phyloP scores from a whole-genome alignment of 2,797 vertebrate species.

The Bufotes viridis region DNA sequence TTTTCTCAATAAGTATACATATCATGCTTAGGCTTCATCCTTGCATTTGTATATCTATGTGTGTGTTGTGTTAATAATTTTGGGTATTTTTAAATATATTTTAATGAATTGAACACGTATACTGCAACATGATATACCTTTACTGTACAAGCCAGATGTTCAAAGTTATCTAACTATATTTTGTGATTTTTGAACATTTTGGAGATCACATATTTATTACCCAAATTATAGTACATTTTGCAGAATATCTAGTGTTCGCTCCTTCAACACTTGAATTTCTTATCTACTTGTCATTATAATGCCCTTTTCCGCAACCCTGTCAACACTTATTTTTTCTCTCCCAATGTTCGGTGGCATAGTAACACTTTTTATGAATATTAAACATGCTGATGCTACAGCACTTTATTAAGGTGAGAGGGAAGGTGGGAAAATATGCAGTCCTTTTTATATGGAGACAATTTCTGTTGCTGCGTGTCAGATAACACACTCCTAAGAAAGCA shows the following conservation, averaged over 20 bases:
- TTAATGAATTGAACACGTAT: not conserved
- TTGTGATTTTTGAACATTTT: constrained; percentile 4
- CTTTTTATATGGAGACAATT: constrained; percentile 36
- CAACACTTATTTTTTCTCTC: constrained; percentile 21
- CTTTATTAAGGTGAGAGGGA: constrained; percentile 57
- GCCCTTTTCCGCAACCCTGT: not conserved
- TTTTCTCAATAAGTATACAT: no score
- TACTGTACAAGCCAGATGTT: not conserved
- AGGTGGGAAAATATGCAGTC: constrained; percentile 42
- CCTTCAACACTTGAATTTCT: constrained; percentile 38
- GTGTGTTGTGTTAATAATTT: no score
- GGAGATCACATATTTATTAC: constrained; percentile 42
- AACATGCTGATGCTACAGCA: constrained; percentile 50
- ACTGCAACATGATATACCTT: not conserved
- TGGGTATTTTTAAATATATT: not conserved
- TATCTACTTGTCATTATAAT: constrained; percentile 38
- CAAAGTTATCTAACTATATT: not conserved
- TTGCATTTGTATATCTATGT: no score
- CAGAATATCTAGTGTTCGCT: constrained; percentile 19
- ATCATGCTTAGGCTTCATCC: no score
- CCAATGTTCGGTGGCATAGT: constrained; percentile 48
- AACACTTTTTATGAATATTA: constrained; percentile 60
- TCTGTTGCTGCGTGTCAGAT: constrained; percentile 31
- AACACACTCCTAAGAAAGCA: constrained; percentile 34
- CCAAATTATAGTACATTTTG: constrained; percentile 37